Base-by-base conservation (phyloP, 2,113 vertebrate species). In the Vanacampus margaritifer region DNA sequence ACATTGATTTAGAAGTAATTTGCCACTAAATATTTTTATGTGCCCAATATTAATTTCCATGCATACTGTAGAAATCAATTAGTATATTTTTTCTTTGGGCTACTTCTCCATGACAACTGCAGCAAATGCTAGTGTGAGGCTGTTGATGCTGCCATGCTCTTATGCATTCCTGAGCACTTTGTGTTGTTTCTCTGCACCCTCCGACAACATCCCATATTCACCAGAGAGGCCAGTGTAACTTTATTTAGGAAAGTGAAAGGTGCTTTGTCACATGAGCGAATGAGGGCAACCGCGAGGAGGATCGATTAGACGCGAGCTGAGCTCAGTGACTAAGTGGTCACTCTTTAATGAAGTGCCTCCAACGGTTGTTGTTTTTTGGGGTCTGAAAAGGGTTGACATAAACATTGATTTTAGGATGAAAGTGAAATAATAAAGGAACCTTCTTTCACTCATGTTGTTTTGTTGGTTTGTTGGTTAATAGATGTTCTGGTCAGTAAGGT, bases 281-380 rank as follows among this genome's bases (percentile, higher is more conserved):
- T 8, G 35, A 79, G 75, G 77, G 71, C 67, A 45, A 69, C 79
- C n/a, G 69, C 71, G 58, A 76, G 74, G 67, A 68, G 58, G 82
- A 90, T 84, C 57, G 75, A 88, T 81, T 65, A 69, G 73, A 69
- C 64, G 58, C n/a, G 36, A 74, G 8, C 64, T 11, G 61, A 68
- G 75, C 64, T 45, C 73, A 70, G 72, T 54, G 67, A 73, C 80
- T 61, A 19, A 65, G 39, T 54, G 68, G 67, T 64, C 73, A 67
- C 64, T 76, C 71, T 68, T 50, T 81, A 83, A 72, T 72, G 78
- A 88, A 46, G 78, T n/a, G 35, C 57, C 56, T 67, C 58, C 17
- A 26, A 19, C 58, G 41, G 65, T 53, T 67, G 57, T 19, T 35
- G 19, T 57, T 60, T 28, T 60, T 60, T n/a, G 21, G 26, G 28